phyloP scores from a whole-genome alignment of 2,113 vertebrate species.

The Callospermophilus lateralis region DNA sequence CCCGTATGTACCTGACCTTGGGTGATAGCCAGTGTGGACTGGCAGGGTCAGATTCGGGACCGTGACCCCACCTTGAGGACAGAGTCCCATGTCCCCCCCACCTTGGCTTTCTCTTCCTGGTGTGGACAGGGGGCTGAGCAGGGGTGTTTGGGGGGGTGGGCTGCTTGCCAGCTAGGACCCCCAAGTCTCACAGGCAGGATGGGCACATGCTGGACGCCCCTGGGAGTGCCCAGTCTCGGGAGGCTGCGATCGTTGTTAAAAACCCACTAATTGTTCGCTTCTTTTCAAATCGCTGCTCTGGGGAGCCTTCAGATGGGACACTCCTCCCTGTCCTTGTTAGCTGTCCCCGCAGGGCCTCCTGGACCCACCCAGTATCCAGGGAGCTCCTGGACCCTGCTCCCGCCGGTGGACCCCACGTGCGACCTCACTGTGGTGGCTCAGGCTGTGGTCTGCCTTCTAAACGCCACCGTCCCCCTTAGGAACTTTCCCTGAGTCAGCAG shows the following conservation, averaged over 20 bases:
- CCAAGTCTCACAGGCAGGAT: neutral
- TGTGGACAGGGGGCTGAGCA: neutral
- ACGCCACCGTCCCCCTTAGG: neutral
- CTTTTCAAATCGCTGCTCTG: neutral
- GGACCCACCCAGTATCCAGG: neutral
- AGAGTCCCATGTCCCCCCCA: rapidly evolving
- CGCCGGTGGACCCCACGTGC: neutral
- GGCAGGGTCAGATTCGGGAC: neutral
- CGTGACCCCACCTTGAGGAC: neutral
- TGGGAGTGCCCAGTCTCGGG: neutral
- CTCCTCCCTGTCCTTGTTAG: no score
- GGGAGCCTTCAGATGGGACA: no score
- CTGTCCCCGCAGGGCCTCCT: neutral
- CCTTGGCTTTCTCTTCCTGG: neutral
- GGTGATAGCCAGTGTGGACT: neutral
- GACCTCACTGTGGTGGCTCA: neutral
- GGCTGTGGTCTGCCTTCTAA: neutral
- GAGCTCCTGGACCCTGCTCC: neutral
- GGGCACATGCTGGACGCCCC: neutral
- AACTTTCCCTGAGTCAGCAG: neutral
- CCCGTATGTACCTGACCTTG: slow-evolving; percentile 73
- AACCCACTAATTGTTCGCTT: rapidly evolving
- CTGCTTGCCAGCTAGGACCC: neutral
- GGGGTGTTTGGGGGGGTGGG: neutral
- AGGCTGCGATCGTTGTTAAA: neutral